Percentiles rank a stretch among this genome's conserved stretches.
Evolutionary conservation across 1,140 invertebrate genomes (phyloP).

Genomic region (Myzus persicae): DNA sequence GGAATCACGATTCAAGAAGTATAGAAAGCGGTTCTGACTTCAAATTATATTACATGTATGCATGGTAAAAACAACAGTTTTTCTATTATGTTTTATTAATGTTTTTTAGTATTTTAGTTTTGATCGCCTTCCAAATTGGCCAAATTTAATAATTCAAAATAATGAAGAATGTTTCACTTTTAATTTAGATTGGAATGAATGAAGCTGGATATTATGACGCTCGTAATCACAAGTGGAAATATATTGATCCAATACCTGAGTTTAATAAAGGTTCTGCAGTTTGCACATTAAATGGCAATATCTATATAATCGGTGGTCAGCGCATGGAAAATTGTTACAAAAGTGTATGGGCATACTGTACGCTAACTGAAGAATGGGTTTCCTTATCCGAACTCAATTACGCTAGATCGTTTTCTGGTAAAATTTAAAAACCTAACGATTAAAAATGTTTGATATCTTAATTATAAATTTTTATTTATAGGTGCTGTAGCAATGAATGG

Average conservation of each 20-base stretch:
- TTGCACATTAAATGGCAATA: slow-evolving; percentile 34
- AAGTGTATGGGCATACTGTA: slow-evolving; percentile 41
- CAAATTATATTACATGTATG: too few species aligned
- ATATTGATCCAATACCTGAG: neutral
- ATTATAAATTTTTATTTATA: neutral
- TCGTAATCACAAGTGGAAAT: neutral
- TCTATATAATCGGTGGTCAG: slow-evolving; percentile 35
- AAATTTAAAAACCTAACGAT: neutral
- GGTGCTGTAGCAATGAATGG: slow-evolving; percentile 33
- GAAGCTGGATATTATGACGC: neutral
- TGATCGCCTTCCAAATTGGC: neutral
- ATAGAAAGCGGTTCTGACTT: too few species aligned
- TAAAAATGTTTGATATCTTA: neutral
- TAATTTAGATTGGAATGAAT: neutral
- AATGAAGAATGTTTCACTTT: neutral
- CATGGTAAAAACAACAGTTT: too few species aligned
- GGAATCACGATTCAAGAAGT: too few species aligned
- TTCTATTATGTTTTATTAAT: too few species aligned
- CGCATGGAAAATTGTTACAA: neutral
- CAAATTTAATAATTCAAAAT: neutral
- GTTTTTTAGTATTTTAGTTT: too few species aligned
- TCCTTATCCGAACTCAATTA: neutral
- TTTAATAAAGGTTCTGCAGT: neutral
- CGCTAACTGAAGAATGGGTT: slow-evolving; percentile 1
- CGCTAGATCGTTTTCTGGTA: neutral